Conservation (phyloP, 2,797 vertebrate genomes). For the Gymnoscopelus braueri region DNA sequence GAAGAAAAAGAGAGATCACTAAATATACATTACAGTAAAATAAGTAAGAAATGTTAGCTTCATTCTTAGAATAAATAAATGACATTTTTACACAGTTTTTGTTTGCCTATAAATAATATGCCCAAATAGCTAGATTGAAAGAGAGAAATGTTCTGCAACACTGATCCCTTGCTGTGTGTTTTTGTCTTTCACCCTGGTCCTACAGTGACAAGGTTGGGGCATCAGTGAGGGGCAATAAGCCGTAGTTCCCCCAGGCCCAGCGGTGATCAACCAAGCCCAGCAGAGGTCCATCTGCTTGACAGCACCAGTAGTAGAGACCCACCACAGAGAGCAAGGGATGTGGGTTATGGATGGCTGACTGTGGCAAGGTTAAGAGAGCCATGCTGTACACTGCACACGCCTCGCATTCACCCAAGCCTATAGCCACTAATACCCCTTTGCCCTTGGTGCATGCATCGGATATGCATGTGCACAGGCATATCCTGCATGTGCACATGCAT, state of each 20-base stretch:
- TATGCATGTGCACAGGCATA: no score
- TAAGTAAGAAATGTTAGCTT: not conserved
- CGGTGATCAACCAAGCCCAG: constrained; percentile 57
- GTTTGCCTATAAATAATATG: not conserved
- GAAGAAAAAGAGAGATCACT: not conserved
- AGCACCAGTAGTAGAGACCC: constrained; percentile 25
- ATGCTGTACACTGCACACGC: constrained; percentile 57
- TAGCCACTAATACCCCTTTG: constrained; percentile 34
- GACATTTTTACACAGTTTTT: not conserved
- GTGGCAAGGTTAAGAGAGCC: constrained; percentile 63
- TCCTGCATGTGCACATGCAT: no score
- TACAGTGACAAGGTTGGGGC: constrained; percentile 46
- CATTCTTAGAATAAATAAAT: not conserved
- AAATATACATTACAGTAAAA: not conserved
- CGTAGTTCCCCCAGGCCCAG: constrained; percentile 55
- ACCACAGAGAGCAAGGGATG: constrained; percentile 16
- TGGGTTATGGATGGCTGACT: constrained; percentile 68
- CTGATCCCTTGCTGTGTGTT: constrained; percentile 18
- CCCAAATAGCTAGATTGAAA: no score
- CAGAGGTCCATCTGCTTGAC: constrained; percentile 58
- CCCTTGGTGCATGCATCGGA: constrained; percentile 35
- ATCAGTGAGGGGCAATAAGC: constrained; percentile 52
- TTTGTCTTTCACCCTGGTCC: constrained; percentile 46
- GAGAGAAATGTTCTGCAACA: constrained; percentile 30
- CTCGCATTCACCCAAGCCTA: constrained; percentile 14